phyloP scores from a whole-genome alignment of 2,797 vertebrate species.

The Agapornis canus region DNA sequence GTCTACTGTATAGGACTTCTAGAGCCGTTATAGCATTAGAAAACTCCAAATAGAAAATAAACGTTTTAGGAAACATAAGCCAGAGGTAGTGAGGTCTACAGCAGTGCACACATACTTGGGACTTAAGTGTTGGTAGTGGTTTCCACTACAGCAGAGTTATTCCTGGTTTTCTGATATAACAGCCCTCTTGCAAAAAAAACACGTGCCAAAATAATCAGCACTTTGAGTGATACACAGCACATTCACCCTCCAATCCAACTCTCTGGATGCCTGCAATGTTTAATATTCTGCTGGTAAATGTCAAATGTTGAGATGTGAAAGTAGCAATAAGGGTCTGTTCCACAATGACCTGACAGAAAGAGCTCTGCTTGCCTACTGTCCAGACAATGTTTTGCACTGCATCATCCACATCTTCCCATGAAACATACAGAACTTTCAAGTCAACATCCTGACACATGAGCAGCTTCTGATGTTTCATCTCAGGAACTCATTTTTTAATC shows the following conservation, averaged over 20 bases:
- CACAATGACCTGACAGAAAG: neutral
- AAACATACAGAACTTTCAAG: neutral
- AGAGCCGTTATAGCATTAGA: neutral
- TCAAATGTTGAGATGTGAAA: neutral
- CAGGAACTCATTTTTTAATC: neutral
- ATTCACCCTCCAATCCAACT: neutral
- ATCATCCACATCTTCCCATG: neutral
- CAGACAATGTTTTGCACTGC: neutral
- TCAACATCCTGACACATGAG: neutral
- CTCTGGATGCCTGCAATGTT: neutral
- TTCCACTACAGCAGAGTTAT: neutral
- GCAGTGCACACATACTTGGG: neutral
- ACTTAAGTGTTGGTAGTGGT: neutral
- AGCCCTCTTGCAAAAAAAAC: neutral
- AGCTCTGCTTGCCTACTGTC: neutral
- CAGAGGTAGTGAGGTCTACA: neutral
- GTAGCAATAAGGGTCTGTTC: neutral
- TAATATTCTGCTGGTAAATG: neutral
- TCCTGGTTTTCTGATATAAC: neutral
- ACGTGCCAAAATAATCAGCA: neutral
- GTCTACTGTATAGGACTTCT: neutral
- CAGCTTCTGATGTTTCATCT: neutral
- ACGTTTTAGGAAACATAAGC: neutral
- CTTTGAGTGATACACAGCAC: neutral
- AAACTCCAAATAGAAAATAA: neutral